Evolutionary conservation across 2,888 invertebrate genomes (phyloP), one percentile per base, ranked within the genome.

Genomic region (Horisme vitalbata): DNA sequence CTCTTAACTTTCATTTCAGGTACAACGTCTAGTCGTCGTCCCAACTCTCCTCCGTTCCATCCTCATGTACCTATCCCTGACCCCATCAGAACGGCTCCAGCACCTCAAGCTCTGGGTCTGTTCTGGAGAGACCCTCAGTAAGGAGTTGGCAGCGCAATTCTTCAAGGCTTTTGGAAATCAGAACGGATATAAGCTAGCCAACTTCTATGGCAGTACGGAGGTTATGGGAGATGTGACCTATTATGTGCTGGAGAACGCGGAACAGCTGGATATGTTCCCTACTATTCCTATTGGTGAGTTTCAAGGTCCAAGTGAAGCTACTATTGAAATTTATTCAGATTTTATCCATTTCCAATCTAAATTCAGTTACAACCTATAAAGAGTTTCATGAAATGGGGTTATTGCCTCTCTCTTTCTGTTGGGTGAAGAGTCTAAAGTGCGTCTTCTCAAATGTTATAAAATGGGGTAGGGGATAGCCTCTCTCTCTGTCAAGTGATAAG

Each of bases 161-260:
- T 96, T 96, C 75, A 87, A 91, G 21, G 92, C 93, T 55, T 96
- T 96, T 55, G 88, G 92, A n/a, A 91, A 91, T 41, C 90, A 92
- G 6, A 79, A 86, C 1, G 83, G 80, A 0, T 93, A 94, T 52
- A 88, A 91, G 9, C 80, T 97, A 26, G 96, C 95, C 38, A 97
- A 97, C 72, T 96, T 97, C 70, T 97, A 97, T 66, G 97, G 97
- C 0, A 96, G 96, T 57, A 97, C 97, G 0, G 97, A 97, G 76
- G 93, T 96, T 0, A 96, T 97, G 94, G 97, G 96, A 0, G 97
- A 97, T 71, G 96, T 97, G 1, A 96, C 96, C 0, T 96, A 92
- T 65, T 93, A 94, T 60, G 89, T 94, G 0, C 87, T 96, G 61
- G 91, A 91, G 45, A 91, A 87, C 35, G 69, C 83, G 8, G 89